phyloP scores from a whole-genome alignment of 2,113 vertebrate genomes.

The Cromileptes altivelis region DNA sequence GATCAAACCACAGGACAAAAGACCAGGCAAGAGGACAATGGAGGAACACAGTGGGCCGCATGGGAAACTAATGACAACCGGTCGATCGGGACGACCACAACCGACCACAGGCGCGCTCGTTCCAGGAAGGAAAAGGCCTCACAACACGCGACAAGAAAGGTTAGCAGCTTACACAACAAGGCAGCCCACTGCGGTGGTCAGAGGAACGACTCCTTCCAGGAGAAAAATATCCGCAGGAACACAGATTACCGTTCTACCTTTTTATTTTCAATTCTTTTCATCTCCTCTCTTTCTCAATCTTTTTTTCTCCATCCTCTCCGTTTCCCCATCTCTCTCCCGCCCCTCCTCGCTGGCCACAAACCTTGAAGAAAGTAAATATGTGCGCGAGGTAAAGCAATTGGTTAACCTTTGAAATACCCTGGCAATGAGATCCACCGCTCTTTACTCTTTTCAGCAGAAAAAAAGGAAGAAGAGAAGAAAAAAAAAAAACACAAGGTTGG shows the following conservation, averaged over 20 bases:
- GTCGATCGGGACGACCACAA: conserved; percentile 64
- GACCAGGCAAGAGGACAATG: conserved; percentile 49
- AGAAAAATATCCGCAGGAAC: conserved; percentile 32
- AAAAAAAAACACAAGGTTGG: conserved; percentile 71
- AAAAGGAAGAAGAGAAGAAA: conserved; percentile 11
- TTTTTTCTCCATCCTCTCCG: conserved; percentile 35
- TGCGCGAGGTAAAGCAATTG: conserved; percentile 73
- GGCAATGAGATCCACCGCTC: conserved; percentile 67
- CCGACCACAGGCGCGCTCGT: conserved; percentile 26
- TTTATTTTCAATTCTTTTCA: conserved; percentile 22
- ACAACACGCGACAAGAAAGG: not conserved
- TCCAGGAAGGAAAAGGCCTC: conserved; percentile 38
- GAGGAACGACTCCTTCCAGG: conserved; percentile 4
- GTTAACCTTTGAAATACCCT: conserved; percentile 79
- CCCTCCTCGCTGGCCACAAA: conserved; percentile 28
- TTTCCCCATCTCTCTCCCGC: conserved; percentile 11
- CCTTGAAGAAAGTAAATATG: conserved; percentile 71
- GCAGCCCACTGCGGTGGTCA: not conserved
- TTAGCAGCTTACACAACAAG: conserved; percentile 4
- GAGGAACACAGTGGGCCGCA: conserved; percentile 50
- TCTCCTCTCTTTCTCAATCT: conserved; percentile 12
- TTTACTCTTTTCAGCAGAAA: conserved; percentile 55
- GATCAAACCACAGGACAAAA: conserved; percentile 74
- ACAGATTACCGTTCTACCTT: conserved; percentile 27
- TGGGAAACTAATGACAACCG: conserved; percentile 63